Conservation (phyloP, 64 coral and sea anemone species). For the Montipora capricornis region DNA sequence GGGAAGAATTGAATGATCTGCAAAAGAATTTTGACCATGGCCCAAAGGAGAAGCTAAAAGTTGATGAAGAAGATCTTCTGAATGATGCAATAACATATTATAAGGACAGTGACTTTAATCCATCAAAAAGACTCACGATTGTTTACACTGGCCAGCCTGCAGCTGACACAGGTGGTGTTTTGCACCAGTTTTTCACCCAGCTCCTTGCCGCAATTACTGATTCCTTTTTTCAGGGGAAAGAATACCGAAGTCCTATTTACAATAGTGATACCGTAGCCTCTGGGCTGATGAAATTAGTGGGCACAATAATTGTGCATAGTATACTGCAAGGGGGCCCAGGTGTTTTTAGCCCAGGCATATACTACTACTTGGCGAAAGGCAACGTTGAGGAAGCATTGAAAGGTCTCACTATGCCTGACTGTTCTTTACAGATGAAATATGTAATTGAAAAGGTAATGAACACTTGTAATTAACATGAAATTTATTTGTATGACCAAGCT, state of each 20-base stretch:
- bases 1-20: too few relatives aligned
- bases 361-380: constrained; percentile 66
- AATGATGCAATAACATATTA: constrained; percentile 61
- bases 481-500: constrained; percentile 37
- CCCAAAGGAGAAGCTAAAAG: constrained; percentile 39
- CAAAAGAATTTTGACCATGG: too few relatives aligned
- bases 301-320: constrained; percentile 82
- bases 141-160: constrained; percentile 36
- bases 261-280: constrained; percentile 65
- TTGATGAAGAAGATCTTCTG: constrained; percentile 54
- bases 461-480: not conserved
- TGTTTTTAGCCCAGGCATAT: constrained; percentile 67
- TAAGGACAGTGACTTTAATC: constrained; percentile 17
- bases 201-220: constrained; percentile 19
- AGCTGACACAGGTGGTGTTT: constrained; percentile 43
- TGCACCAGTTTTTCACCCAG: constrained; percentile 22
- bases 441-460: constrained; percentile 73
- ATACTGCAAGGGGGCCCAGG: constrained; percentile 80
- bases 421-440: constrained; percentile 64
- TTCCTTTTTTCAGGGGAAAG: constrained; percentile 23
- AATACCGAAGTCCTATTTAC: constrained; percentile 47
- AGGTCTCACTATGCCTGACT: constrained; percentile 64
- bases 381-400: constrained; percentile 60
- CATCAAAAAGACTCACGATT: constrained; percentile 11
- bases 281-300: constrained; percentile 78